Base-by-base conservation (phyloP, 2,113 vertebrate species). In the Mormoops blainvillei region DNA sequence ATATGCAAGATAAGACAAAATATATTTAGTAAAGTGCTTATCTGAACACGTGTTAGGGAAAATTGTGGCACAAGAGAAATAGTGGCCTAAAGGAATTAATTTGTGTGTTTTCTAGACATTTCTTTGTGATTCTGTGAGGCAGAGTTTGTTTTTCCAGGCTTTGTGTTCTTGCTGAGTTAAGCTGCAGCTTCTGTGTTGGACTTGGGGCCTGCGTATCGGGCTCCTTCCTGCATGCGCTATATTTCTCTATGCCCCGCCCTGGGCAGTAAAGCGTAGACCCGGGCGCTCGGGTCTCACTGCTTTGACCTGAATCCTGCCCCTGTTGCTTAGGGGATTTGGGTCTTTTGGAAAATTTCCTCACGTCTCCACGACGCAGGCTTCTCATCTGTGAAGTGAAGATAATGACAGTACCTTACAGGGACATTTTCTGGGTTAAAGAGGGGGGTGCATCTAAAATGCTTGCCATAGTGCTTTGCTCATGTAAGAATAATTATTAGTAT, bases 1-100 rank as follows among this genome's bases (percentile, higher is more conserved):
- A 73, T n/a, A 78, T 36, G 24, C 5, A 92, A 88, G 8, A 87
- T 73, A 45, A 85, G 61, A 86, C 58, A 81, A 87, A 89, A 67
- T 74, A 63, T 61, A 96, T 67, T 90, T 96, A 84, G 73, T 82
- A 77, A 89, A 76, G 87, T 92, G 68, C 38, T 80, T 58, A 85
- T 54, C 43, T 87, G 70, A 94, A 94, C 18, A 67, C 33, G 12
- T 85, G 9, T 89, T 58, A 68, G 13, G 78, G 84, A 65, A 96
- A 91, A 95, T 19, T n/a, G 82, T 87, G 52, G 63, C 43, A 41
- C 86, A 86, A 93, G 36, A 58, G 61, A 71, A 85, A 88, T 11
- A 52, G 41, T 20, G 22, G 77, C 13, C 50, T 74, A 81, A 87
- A 67, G 58, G 2, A 71, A 86, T 82, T 83, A 67, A 91, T 80